Percentiles rank a stretch among this genome's conserved stretches.
phyloP scores from a whole-genome alignment of 2,113 vertebrate species.

The Lonchura striata region DNA sequence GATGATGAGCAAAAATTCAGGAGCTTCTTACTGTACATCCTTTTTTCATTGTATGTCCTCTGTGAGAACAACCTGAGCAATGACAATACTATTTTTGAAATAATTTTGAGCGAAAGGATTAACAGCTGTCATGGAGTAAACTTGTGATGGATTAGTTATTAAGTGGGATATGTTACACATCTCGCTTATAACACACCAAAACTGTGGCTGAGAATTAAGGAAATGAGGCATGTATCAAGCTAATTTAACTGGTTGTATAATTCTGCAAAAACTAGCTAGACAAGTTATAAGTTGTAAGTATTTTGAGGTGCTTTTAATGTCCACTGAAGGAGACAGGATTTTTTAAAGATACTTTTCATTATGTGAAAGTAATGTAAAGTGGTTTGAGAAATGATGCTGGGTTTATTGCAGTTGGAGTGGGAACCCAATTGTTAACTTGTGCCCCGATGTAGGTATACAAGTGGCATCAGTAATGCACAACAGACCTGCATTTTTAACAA shows the following conservation, averaged over 20 bases:
- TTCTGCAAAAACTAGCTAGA: neutral
- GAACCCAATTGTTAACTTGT: neutral
- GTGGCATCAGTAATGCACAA: neutral
- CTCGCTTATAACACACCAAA: neutral
- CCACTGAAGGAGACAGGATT: neutral
- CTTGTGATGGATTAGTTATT: neutral
- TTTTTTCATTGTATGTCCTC: neutral
- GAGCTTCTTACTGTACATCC: neutral
- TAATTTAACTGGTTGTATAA: neutral
- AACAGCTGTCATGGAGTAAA: neutral
- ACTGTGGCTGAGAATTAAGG: fast-evolving
- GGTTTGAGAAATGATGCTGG: neutral
- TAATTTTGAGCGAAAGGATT: neutral
- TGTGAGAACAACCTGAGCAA: neutral
- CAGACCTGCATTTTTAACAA: neutral
- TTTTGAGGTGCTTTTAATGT: neutral
- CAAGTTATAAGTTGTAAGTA: neutral
- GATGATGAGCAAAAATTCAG: neutral
- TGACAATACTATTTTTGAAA: neutral
- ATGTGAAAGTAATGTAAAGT: neutral
- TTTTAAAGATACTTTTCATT: neutral
- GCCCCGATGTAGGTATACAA: neutral
- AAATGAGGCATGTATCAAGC: neutral
- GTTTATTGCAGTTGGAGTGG: neutral
- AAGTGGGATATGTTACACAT: neutral